Conservation (phyloP, 2,888 invertebrate species). For the Linyphia triangularis region DNA sequence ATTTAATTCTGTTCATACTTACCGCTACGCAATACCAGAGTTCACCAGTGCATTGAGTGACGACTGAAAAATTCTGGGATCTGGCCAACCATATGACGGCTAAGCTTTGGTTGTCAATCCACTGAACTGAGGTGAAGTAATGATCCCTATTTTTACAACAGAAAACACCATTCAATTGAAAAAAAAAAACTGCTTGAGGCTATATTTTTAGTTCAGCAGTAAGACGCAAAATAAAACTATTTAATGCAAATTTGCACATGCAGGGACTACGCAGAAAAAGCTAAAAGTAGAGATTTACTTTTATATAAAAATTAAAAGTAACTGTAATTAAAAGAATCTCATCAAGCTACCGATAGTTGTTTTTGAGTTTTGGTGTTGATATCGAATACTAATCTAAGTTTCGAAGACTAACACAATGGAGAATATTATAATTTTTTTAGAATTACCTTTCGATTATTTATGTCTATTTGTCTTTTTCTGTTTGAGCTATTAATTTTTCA, state of each 20-base stretch:
- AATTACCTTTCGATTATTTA: too few species aligned
- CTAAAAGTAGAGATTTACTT: too few species aligned
- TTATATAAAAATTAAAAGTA: too few species aligned
- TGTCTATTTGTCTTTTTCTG: too few species aligned
- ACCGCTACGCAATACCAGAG: conserved; percentile 76
- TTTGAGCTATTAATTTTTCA: too few species aligned
- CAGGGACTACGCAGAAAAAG: conserved; percentile 1
- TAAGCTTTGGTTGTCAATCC: conserved; percentile 92
- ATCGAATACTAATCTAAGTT: too few species aligned
- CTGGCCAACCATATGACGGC: conserved; percentile 83
- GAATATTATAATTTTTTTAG: too few species aligned
- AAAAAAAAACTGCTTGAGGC: background rate
- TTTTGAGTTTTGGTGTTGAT: too few species aligned
- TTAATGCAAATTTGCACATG: conserved; percentile 15
- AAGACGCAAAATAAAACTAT: background rate
- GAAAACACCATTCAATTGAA: background rate
- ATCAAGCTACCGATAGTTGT: too few species aligned
- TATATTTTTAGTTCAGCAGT: background rate
- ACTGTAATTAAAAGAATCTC: too few species aligned
- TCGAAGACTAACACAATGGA: too few species aligned
- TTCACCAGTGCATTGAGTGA: conserved; percentile 73
- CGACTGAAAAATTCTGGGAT: conserved; percentile 76
- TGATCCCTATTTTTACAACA: conserved; percentile 85
- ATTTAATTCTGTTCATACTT: conserved; percentile 34
- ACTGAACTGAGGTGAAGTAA: conserved; percentile 93